These are phyloP conservation scores for Platysteira castanea DNA, from an alignment of 2,113 vertebrate species.

Conservation along the genomic window DNA sequence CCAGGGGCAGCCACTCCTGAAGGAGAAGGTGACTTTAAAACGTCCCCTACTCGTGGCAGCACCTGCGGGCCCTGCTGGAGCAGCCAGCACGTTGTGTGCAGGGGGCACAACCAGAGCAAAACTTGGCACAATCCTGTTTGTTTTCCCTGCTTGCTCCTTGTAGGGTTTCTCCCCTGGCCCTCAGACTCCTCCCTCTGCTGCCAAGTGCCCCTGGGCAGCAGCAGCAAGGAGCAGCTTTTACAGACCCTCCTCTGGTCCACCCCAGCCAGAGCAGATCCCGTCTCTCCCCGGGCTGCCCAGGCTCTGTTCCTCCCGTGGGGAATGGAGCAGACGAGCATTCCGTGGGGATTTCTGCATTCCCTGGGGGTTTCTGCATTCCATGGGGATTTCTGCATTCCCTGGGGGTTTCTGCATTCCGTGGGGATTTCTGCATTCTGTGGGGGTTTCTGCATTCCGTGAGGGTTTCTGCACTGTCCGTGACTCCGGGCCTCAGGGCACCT, in stretches of 20 bases:
- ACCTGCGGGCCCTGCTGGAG: rapidly evolving
- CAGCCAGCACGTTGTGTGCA: rapidly evolving
- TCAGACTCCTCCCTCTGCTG: neutral
- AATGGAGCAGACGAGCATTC: rapidly evolving
- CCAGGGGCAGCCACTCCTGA: neutral
- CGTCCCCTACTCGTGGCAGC: rapidly evolving
- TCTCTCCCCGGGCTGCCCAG: neutral
- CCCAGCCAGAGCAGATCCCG: neutral
- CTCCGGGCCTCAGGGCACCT: neutral
- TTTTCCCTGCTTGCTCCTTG: rapidly evolving
- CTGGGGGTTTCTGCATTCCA: too few relatives aligned
- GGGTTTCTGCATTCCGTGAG: neutral
- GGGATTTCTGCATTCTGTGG: too few relatives aligned
- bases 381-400: too few relatives aligned
- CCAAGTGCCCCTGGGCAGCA: neutral
- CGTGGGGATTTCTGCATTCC: neutral
- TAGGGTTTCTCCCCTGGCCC: neutral
- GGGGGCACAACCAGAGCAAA: rapidly evolving
- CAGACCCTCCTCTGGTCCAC: neutral
- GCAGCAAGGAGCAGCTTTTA: neutral
- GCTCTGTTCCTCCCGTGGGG: neutral
- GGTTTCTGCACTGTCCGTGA: neutral
- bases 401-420: neutral
- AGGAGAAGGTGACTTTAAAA: neutral
- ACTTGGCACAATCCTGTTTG: rapidly evolving